Base-by-base conservation (phyloP, 2,888 invertebrate genomes). In the Mantis religiosa region DNA sequence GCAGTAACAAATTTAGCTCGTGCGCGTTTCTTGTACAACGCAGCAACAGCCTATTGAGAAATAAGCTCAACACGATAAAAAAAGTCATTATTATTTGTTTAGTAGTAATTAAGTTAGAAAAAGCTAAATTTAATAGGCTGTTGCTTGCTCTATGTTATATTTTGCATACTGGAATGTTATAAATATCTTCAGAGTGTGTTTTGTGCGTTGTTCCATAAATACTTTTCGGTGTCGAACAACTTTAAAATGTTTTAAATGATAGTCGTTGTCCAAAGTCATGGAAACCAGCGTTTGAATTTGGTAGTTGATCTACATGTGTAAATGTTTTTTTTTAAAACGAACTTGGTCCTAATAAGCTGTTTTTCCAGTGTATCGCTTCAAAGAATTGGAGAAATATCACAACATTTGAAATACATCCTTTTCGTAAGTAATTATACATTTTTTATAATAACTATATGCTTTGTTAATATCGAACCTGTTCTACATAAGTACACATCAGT, bases 31-130 rank as follows among this genome's bases (percentile, higher is more conserved):
- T 20, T 25, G 3, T 34, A 81, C 34, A 82, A 87, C 41, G 87
- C 82, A 87, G 82, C 71, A 87, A 87, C 34, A 88, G 47, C 88
- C 83, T 88, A 88, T 84, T 88, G 83, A 88, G 83, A 84, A 88
- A 88, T 84, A 84, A 88, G 83, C 47, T 88, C 84, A 54, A n/a
- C 83, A 81, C 87, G 71, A 30, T 84, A n/a, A 88, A 82, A 84
- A 71, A 71, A 71, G 9, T 41, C 41, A 41, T 41, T 34, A 34
- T 8, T 9, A 9, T 12, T 12, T 41, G 12, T 41, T 41, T 12
- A 41, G 41, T 12, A 41, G 12, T 41, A 41, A 41, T 12, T 41
- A 41, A 41, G 9, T 41, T 41, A 41, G 12, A 41, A 3, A 71
- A 25, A 71, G 54, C 54, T 71, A 4, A 20, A 71, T 20, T 71